These are phyloP conservation scores for Ctenoplectra terminalis DNA, from an alignment of 1,140 invertebrate genomes.

Conservation along the genomic window DNA sequence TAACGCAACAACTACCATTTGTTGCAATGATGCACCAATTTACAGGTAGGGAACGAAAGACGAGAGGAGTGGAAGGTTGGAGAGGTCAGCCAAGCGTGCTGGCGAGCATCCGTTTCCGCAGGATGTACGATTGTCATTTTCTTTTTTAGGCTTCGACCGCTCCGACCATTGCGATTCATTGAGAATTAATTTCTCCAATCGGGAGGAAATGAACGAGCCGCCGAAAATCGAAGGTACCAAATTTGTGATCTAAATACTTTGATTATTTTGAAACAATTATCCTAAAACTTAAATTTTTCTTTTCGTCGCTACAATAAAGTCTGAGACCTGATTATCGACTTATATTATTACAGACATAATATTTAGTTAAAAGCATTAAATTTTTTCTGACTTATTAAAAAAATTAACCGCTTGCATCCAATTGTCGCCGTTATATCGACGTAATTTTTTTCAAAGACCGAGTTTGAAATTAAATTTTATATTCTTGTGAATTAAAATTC, in stretches of 20 bases:
- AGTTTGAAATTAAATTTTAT: no score
- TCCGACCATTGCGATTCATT: background rate
- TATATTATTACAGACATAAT: no score
- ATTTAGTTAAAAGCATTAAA: no score
- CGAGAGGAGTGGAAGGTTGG: slow-evolving; percentile 35
- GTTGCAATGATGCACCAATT: slow-evolving; percentile 37
- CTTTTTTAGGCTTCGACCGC: slow-evolving; percentile 37
- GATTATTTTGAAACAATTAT: no score
- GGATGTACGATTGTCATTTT: slow-evolving; percentile 77
- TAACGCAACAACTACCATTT: slow-evolving; percentile 36
- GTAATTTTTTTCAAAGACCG: no score
- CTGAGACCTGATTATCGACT: no score
- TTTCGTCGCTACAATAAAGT: no score
- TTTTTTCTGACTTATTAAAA: no score
- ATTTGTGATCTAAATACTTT: background rate
- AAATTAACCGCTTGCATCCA: no score
- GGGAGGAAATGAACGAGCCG: background rate
- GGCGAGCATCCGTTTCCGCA: slow-evolving; percentile 81
- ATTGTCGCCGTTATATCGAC: no score
- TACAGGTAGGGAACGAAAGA: slow-evolving; percentile 11
- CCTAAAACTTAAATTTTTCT: no score
- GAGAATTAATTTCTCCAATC: slow-evolving; percentile 16
- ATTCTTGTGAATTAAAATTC: no score
- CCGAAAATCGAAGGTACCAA: background rate
- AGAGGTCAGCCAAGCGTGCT: slow-evolving; percentile 79